Base-by-base conservation (phyloP, 2,113 vertebrate genomes). In the Solea senegalensis region DNA sequence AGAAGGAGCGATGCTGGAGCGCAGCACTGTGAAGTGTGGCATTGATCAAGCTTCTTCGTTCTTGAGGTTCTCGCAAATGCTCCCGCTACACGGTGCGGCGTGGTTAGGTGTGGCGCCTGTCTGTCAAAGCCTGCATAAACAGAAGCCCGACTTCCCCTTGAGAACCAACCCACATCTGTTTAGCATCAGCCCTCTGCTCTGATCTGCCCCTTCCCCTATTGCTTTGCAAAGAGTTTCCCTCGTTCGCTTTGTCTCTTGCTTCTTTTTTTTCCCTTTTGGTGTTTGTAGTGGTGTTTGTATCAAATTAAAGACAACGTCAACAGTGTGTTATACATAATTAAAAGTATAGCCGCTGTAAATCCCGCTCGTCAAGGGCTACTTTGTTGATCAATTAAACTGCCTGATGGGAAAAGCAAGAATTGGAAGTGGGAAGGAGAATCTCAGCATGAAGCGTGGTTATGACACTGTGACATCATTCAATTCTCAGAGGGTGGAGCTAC, bases 101-200 rank as follows among this genome's bases (percentile, higher is more conserved):
- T 2, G 28, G 64, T 54, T 28, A 84, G 78, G 84, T 85, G 76
- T 53, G 75, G 72, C 34, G 78, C 64, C 78, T 49, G 74, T 64
- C 71, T 43, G 63, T 85, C 80, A 85, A 73, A 74, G 60, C 72
- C 67, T 63, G 73, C 57, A 66, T 73, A 76, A 90, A 84, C 82
- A 87, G 87, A 84, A 83, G 83, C 77, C 55, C 57, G 9, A 28
- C 71, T 77, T 79, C 55, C 53, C 70, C 76, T 52, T 45, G 70
- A 39, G 68, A 83, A 77, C 68, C 63, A 45, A 69, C 66, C 63
- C 41, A 65, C 86, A 91, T 90, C 86, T 91, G 83, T 80, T 88
- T 72, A 76, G 66, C 74, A 82, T 89, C 88, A 83, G 57, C 28
- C 26, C 28, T 53, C 15, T 27, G 53, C 71, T 68, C 56, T 49